Base-by-base conservation (phyloP, 1,140 invertebrate species). In the Watersipora subatra region DNA sequence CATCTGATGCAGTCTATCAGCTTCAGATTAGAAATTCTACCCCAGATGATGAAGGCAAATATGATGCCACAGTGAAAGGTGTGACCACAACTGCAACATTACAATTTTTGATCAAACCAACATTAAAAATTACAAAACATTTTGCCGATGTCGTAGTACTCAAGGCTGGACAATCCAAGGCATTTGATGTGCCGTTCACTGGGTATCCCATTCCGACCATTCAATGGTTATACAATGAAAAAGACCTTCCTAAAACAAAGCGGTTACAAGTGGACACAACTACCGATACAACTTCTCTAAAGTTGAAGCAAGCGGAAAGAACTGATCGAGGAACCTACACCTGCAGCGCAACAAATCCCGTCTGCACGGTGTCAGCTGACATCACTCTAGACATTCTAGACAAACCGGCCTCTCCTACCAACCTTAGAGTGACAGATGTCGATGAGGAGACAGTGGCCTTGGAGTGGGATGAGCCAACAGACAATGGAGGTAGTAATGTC, bases 11-110 rank as follows among this genome's bases (percentile, higher is more conserved):
- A n/a, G 20, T 22, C 57, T 88, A 91, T 73, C 89, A 87, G 70
- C 83, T 97, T 1, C 87, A 89, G 1, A 90, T 97, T 0, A 86
- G 88, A 71, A 90, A 94, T 71, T 88, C 96, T 0, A 94, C 88
- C 77, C 90, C 91, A 1, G 93, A 96, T 79, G 94, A 97, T 80
- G 92, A 92, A 20, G 94, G 97, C 78, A 93, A 97, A 77, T 98
- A 97, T 77, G 86, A 91, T n/a, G 93, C 92, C 72, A 84, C 93
- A 62, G 93, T 93, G 80, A 88, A 89, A 93, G 34, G 34, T 12
- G 34, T n/a, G 34, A 12, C 34, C 7, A 46, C 34, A 12, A n/a
- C 7, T 12, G 34, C 34, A 12, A 12, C 34, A 7, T n/a, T 46
- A 46, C 2, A 26, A 26, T 26, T 24, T 28, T 28, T 3, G 22